These are phyloP conservation scores for Vimba vimba DNA, from an alignment of 2,113 vertebrate genomes.

Conservation along the genomic window DNA sequence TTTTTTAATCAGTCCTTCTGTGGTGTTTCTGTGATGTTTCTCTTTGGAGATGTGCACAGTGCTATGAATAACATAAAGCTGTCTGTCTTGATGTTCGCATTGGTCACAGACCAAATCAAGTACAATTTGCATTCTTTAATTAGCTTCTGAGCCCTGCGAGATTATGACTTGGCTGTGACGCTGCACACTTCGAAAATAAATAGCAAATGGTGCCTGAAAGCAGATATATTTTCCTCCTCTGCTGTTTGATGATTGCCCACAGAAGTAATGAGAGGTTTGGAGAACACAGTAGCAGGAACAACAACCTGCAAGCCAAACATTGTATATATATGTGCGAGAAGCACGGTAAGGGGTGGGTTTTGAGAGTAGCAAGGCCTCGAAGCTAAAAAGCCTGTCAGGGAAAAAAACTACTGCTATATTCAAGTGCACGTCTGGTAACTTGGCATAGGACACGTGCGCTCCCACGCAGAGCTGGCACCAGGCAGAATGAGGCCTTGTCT, in stretches of 20 bases:
- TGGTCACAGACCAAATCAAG: conserved; percentile 54
- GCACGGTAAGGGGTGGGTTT: not conserved
- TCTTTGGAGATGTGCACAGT: conserved; percentile 11
- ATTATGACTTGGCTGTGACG: conserved; percentile 63
- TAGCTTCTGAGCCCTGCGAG: conserved; percentile 71
- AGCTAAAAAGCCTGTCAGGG: conserved; percentile 21
- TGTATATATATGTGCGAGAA: conserved; percentile 17
- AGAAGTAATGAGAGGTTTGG: conserved; percentile 15
- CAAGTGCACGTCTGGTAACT: conserved; percentile 1
- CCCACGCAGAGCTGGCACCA: conserved; percentile 35
- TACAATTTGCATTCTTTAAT: conserved; percentile 80
- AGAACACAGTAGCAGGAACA: conserved; percentile 5
- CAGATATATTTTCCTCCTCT: conserved; percentile 24
- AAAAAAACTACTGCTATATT: conserved; percentile 11
- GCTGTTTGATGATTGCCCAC: conserved; percentile 25
- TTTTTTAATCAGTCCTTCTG: conserved; percentile 12
- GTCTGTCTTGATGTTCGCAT: conserved; percentile 30
- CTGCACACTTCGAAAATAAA: conserved; percentile 2
- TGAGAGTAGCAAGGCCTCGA: not conserved
- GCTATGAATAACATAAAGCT: conserved; percentile 25
- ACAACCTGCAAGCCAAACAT: conserved; percentile 14
- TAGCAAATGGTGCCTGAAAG: not conserved
- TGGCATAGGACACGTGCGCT: conserved; percentile 7
- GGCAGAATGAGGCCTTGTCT: conserved; percentile 3
- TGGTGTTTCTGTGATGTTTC: not conserved